Evolutionary conservation across 1,140 invertebrate genomes (phyloP).

Genomic region (Drosophila micromelanica): DNA sequence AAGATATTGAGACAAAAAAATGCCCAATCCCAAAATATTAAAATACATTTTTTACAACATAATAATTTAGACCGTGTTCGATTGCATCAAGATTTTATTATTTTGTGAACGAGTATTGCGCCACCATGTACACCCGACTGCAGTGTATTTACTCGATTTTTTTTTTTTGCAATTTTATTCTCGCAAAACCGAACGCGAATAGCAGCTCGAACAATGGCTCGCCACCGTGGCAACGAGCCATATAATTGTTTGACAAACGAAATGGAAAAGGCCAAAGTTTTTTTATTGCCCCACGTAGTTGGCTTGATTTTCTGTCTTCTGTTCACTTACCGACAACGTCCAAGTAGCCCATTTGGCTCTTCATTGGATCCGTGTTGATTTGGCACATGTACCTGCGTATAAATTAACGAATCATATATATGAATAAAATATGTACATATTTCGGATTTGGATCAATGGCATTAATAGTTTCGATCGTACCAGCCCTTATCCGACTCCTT

Average conservation of each 20-base stretch:
- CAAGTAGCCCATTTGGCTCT: slow-evolving; percentile 93
- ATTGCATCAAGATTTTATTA: too few species aligned
- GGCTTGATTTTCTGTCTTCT: slow-evolving; percentile 3
- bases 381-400: slow-evolving; percentile 90
- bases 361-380: slow-evolving; percentile 95
- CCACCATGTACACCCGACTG: too few species aligned
- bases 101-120: too few species aligned
- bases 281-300: background rate
- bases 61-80: too few species aligned
- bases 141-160: too few species aligned
- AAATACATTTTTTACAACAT: too few species aligned
- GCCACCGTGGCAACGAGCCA: slow-evolving; percentile 54
- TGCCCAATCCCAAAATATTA: too few species aligned
- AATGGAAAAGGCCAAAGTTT: slow-evolving; percentile 53
- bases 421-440: background rate
- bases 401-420: background rate
- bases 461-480: slow-evolving; percentile 60
- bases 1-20: too few species aligned
- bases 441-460: background rate
- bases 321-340: slow-evolving; percentile 93
- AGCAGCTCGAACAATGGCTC: slow-evolving; percentile 56
- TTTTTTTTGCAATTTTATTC: slow-evolving; percentile 8
- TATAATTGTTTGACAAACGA: slow-evolving; percentile 75
- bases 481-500: slow-evolving; percentile 92
- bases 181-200: slow-evolving; percentile 20